These are phyloP conservation scores for Oreochromis grahami DNA, from an alignment of 2,797 vertebrate genomes.

Conservation along the genomic window DNA sequence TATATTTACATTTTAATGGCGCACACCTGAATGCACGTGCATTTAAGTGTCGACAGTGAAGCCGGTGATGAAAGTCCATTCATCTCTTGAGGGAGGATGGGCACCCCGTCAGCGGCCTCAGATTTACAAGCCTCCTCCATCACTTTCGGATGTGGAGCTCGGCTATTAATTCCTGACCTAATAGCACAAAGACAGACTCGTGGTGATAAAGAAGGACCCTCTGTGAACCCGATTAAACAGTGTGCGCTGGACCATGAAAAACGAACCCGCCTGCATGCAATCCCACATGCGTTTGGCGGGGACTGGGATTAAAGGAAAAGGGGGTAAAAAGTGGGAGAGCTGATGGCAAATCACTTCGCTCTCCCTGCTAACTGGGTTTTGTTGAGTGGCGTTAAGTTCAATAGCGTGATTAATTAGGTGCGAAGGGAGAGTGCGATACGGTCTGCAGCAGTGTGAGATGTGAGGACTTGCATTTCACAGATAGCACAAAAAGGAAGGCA, in stretches of 20 bases:
- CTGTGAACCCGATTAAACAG: slow-evolving; percentile 26
- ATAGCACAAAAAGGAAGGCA: not conserved
- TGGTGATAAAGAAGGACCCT: slow-evolving; percentile 32
- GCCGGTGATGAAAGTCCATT: slow-evolving; percentile 26
- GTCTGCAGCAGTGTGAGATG: slow-evolving; percentile 34
- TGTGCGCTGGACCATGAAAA: not conserved
- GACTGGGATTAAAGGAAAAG: no score
- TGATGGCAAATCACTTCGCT: not conserved
- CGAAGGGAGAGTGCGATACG: slow-evolving; percentile 42
- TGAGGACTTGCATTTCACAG: slow-evolving; percentile 33
- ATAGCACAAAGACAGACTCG: not conserved
- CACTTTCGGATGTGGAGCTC: not conserved
- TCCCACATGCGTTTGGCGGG: not conserved
- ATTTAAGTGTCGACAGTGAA: not conserved
- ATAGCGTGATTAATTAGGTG: slow-evolving; percentile 65
- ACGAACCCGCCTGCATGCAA: not conserved
- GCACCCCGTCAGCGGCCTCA: slow-evolving; percentile 10
- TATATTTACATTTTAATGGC: slow-evolving; percentile 6
- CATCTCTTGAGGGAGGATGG: slow-evolving; percentile 20
- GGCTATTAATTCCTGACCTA: slow-evolving; percentile 40
- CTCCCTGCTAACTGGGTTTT: slow-evolving; percentile 17
- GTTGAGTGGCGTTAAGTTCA: slow-evolving; percentile 47
- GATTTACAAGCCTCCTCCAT: slow-evolving; percentile 47
- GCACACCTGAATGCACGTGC: not conserved
- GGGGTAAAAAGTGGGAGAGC: not conserved